Conservation (phyloP, 2,888 invertebrate genomes). For the Epistrophella euchroma region DNA sequence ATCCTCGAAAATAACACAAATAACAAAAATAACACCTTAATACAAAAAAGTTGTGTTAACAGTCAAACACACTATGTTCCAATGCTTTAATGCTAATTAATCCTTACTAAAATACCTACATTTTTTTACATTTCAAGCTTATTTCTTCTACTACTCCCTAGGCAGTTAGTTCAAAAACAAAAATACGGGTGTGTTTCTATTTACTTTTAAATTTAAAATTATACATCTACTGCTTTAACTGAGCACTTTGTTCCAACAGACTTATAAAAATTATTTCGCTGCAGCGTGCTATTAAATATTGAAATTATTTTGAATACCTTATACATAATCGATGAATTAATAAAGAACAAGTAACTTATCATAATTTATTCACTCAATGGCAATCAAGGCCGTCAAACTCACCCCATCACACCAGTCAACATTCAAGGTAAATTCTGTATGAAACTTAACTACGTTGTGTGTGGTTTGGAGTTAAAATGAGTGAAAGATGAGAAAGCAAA, state of each 20-base stretch:
- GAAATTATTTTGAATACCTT: constrained; percentile 4
- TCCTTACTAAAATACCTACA: not conserved
- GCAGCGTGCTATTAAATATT: not conserved
- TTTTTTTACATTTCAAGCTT: not conserved
- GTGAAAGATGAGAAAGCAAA: constrained; percentile 50
- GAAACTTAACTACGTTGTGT: constrained; percentile 32
- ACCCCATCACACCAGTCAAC: constrained; percentile 38
- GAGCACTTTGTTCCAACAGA: not conserved
- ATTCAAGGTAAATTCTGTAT: constrained; percentile 25
- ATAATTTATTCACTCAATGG: constrained; percentile 31
- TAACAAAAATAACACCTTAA: not conserved
- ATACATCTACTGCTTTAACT: not conserved
- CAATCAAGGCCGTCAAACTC: constrained; percentile 36
- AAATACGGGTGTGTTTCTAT: constrained; percentile 1
- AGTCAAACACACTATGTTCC: not conserved
- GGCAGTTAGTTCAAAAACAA: not conserved
- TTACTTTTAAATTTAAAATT: constrained; percentile 1
- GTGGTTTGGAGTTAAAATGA: constrained; percentile 28
- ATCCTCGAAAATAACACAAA: not conserved
- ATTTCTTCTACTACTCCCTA: not conserved
- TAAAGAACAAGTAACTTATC: constrained; percentile 13
- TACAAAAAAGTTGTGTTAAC: not conserved
- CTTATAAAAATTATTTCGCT: constrained; percentile 10
- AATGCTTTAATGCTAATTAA: not conserved
- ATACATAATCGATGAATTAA: constrained; percentile 8